A percentile compares a stretch with the other conserved stretches of the same genome.
These are phyloP conservation scores for Parauchenoglanis punctatus DNA, from an alignment of 2,797 vertebrate genomes.

Conservation along the genomic window DNA sequence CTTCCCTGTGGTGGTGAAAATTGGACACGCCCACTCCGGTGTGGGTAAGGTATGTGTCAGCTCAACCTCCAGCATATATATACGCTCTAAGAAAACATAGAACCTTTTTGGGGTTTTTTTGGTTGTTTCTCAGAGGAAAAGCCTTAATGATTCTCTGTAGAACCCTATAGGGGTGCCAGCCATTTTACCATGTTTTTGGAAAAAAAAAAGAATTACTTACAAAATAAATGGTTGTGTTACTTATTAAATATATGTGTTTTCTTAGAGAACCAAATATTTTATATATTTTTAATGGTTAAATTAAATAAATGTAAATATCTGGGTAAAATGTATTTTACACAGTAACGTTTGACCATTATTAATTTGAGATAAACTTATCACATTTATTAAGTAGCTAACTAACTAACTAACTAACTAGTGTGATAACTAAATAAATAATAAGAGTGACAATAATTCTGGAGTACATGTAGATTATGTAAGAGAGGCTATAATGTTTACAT, in stretches of 20 bases:
- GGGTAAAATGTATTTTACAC: background rate
- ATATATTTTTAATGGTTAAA: background rate
- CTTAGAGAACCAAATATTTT: too few relatives aligned
- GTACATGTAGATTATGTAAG: background rate
- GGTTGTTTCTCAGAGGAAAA: background rate
- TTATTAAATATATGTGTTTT: too few relatives aligned
- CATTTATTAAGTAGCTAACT: background rate
- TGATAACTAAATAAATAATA: too few relatives aligned
- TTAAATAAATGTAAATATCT: background rate
- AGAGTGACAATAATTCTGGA: background rate
- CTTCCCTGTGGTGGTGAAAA: constrained; percentile 97
- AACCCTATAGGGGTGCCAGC: too few relatives aligned
- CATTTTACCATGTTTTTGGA: background rate
- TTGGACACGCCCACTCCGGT: constrained; percentile 95
- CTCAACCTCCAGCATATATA: too few relatives aligned
- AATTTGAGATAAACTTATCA: background rate
- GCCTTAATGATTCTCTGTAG: background rate
- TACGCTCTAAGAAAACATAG: background rate
- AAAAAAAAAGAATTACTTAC: background rate
- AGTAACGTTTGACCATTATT: background rate
- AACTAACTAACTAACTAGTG: background rate
- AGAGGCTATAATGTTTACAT: background rate
- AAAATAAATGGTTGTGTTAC: too few relatives aligned
- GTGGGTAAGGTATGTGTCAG: constrained; percentile 88
- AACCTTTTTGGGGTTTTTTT: background rate